A percentile compares a stretch with the other conserved stretches of the same genome.
Evolutionary conservation across 2,797 vertebrate species (phyloP).

Genomic region (Rhinella marina): DNA sequence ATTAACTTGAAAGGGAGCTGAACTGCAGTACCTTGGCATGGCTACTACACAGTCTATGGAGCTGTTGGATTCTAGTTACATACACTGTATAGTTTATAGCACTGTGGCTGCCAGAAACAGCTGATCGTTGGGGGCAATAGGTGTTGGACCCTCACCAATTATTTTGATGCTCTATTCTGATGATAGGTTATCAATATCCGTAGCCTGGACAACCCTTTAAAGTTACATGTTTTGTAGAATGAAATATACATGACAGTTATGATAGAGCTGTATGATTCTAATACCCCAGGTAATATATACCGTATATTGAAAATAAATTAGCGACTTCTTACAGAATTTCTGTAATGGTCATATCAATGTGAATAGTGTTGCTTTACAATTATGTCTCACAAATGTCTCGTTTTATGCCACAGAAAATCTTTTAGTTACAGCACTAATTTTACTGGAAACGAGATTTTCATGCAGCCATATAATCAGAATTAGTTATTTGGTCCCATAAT

Average conservation of each 20-base stretch:
- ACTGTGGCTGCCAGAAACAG: no score
- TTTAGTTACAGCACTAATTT: slow-evolving; percentile 28
- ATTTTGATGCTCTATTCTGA: no score
- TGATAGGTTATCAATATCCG: no score
- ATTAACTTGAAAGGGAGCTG: no score
- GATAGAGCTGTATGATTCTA: not conserved
- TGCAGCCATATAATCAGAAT: slow-evolving; percentile 22
- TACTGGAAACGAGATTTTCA: slow-evolving; percentile 22
- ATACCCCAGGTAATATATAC: not conserved
- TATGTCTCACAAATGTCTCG: slow-evolving; percentile 28
- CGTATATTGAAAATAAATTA: not conserved
- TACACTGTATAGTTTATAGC: no score
- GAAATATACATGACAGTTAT: not conserved
- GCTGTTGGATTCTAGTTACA: no score
- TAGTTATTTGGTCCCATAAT: slow-evolving; percentile 31
- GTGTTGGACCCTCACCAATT: no score
- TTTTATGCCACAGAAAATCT: slow-evolving; percentile 18
- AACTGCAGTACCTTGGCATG: no score
- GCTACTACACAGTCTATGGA: no score
- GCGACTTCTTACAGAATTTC: not conserved
- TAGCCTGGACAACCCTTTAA: no score
- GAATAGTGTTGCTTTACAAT: slow-evolving; percentile 28
- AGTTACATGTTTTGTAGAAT: no score
- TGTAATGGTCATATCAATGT: not conserved
- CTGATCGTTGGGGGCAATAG: no score